Conservation (phyloP, 2,113 vertebrate species). For the Athene cunicularia region DNA sequence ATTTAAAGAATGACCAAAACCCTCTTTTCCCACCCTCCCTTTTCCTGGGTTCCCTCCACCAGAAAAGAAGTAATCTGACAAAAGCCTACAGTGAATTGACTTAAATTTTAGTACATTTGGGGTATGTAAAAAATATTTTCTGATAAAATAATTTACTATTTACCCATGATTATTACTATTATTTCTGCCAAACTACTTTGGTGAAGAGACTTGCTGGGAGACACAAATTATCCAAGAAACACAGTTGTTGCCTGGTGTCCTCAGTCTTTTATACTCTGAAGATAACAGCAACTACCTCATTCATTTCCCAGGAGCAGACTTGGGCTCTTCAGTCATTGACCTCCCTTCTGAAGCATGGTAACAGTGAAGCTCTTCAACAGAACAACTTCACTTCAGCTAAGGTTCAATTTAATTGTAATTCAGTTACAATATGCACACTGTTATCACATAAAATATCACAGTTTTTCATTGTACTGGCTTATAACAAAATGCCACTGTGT, state of each 20-base stretch:
- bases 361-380: background rate
- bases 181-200: background rate
- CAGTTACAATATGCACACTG: background rate
- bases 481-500: constrained; percentile 29
- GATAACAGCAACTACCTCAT: background rate
- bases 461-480: constrained; percentile 16
- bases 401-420: background rate
- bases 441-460: constrained; percentile 20
- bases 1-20: background rate
- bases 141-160: background rate
- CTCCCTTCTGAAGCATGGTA: background rate
- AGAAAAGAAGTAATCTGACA: background rate
- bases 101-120: background rate
- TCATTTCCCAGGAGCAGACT: background rate
- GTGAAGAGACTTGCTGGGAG: background rate
- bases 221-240: background rate
- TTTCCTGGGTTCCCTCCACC: background rate
- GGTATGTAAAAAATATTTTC: background rate
- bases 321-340: background rate
- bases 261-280: background rate
- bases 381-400: constrained; percentile 22
- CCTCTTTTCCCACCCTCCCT: background rate
- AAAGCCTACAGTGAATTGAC: background rate
- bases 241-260: background rate
- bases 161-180: background rate